phyloP scores from a whole-genome alignment of 2,888 invertebrate species.

The Apodemia zela region DNA sequence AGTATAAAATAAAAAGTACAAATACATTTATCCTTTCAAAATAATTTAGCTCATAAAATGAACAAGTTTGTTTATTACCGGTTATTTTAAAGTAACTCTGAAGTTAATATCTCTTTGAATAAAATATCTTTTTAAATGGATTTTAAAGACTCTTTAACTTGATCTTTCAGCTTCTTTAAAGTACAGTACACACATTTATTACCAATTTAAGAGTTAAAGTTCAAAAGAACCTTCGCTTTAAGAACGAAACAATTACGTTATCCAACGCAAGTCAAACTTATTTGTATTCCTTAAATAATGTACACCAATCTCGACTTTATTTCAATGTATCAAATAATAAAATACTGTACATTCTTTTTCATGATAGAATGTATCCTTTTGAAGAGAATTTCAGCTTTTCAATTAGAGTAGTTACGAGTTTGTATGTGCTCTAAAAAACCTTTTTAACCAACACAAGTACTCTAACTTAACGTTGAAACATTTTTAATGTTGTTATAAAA shows the following conservation, averaged over 20 bases:
- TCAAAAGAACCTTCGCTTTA: slow-evolving; percentile 6
- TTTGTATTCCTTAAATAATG: neutral
- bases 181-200: neutral
- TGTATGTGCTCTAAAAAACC: slow-evolving; percentile 20
- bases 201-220: neutral
- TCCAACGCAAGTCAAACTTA: neutral
- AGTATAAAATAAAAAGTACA: too few relatives aligned
- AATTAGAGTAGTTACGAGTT: slow-evolving; percentile 21
- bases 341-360: neutral
- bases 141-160: too few relatives aligned
- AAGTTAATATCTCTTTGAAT: too few relatives aligned
- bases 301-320: neutral
- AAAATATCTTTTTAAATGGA: too few relatives aligned
- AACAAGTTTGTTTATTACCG: too few relatives aligned
- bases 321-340: neutral
- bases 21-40: too few relatives aligned
- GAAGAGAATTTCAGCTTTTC: slow-evolving; percentile 17
- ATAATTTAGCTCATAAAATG: too few relatives aligned
- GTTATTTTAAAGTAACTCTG: too few relatives aligned
- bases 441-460: slow-evolving; percentile 9
- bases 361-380: neutral
- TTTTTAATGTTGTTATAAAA: neutral
- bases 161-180: too few relatives aligned
- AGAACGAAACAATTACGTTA: slow-evolving; percentile 7
- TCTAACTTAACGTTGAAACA: too few relatives aligned